Conservation (phyloP, 2,113 vertebrate genomes). For the Salvator merianae region DNA sequence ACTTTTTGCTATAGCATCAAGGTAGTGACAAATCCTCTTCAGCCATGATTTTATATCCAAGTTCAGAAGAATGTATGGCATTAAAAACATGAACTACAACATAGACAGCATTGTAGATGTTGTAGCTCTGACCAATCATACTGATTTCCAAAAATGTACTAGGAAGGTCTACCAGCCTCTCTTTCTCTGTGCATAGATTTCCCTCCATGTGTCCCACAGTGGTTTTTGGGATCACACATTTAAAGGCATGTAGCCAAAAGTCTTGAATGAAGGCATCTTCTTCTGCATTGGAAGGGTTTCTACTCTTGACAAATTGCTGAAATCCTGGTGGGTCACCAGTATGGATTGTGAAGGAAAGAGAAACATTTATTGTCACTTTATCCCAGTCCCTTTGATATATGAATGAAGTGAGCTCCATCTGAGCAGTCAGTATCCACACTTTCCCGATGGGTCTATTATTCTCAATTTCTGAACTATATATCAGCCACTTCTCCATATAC, state of each 20-base stretch:
- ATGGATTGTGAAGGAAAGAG: not conserved
- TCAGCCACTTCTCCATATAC: not conserved
- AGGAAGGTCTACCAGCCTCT: not conserved
- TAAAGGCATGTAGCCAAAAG: constrained; percentile 1
- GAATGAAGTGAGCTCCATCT: not conserved
- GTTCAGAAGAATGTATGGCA: not conserved
- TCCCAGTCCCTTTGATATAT: not conserved
- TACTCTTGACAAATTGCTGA: not conserved
- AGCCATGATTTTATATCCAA: not conserved
- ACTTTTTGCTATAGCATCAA: too few relatives aligned
- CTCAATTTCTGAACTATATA: not conserved
- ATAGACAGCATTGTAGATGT: not conserved
- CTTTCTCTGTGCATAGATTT: not conserved
- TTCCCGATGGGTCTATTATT: not conserved
- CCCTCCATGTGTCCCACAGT: too few relatives aligned
- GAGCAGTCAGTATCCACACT: not conserved
- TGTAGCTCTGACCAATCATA: not conserved
- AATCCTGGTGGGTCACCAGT: not conserved
- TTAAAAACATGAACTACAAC: not conserved
- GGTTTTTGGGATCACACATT: not conserved
- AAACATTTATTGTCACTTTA: not conserved
- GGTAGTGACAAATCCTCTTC: too few relatives aligned
- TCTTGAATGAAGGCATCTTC: not conserved
- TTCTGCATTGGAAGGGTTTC: not conserved
- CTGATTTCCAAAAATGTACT: not conserved